Percentiles rank a stretch among this genome's conserved stretches.
phyloP scores from a whole-genome alignment of 2,888 invertebrate genomes.

The Mythimna lalbum region DNA sequence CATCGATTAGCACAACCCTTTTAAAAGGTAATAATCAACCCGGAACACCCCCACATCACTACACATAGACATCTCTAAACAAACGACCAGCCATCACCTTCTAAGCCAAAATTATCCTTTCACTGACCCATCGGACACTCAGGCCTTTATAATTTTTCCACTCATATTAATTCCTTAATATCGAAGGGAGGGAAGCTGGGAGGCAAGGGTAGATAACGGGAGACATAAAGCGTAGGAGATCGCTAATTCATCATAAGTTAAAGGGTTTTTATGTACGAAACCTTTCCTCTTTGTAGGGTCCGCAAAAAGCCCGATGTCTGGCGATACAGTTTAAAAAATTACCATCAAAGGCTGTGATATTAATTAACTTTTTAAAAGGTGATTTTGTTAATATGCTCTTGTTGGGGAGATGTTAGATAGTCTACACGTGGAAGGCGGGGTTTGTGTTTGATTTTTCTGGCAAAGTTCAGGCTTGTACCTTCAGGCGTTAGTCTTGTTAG shows the following conservation, averaged over 20 bases:
- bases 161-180: constrained; percentile 89
- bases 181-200: constrained; percentile 77
- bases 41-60: constrained; percentile 17
- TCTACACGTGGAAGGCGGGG: background rate
- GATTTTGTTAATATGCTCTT: constrained; percentile 59
- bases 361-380: constrained; percentile 85
- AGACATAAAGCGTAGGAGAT: constrained; percentile 90
- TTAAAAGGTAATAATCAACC: constrained; percentile 7
- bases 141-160: constrained; percentile 81
- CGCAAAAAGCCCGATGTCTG: constrained; percentile 81
- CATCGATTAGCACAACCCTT: constrained; percentile 17
- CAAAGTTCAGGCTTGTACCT: constrained; percentile 1
- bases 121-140: constrained; percentile 65
- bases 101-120: constrained; percentile 41
- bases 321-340: constrained; percentile 83
- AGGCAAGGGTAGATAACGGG: constrained; percentile 84
- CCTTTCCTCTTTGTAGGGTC: constrained; percentile 82
- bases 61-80: constrained; percentile 23
- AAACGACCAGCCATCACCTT: constrained; percentile 31
- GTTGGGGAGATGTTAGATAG: constrained; percentile 28
- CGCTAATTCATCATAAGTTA: constrained; percentile 91
- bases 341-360: constrained; percentile 80
- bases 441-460: constrained; percentile 23
- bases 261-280: constrained; percentile 90
- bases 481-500: constrained; percentile 1